Base-by-base conservation (phyloP, 2,888 invertebrate species). In the Brachypterus glaber region DNA sequence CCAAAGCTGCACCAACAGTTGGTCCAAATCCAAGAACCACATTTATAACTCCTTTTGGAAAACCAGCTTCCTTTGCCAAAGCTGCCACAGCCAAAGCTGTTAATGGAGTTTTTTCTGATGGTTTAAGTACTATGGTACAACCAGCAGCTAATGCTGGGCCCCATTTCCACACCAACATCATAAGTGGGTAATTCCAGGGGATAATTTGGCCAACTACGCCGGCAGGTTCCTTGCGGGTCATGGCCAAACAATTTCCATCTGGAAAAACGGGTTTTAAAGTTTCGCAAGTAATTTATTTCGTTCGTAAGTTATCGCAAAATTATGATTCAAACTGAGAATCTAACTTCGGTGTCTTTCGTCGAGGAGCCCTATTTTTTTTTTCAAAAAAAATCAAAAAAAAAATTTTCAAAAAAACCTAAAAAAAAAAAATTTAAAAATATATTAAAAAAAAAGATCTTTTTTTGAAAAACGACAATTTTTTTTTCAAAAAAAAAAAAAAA, bases 111-210 rank as follows among this genome's bases (percentile, higher is more conserved):
- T 88, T 87, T 58, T 91, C 89, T 0, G 90, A 80, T 2, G 87
- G 83, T 60, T 90, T 90, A 57, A 90, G 64, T 4, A 90, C 74
- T 24, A 85, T 68, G 1, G 82, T 82, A 60, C 87, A 87, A 33
- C 82, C 78, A 15, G 73, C 64, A 3, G 76, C 74, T 31, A 78
- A 52, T 1, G 77, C 77, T 2, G 77, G 76, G 1, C 69, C 76
- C 74, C 75, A 75, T 66, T 91, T 90, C 89, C 89, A 91, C 7
- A 80, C 71, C 50, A 82, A 66, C 88, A 91, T 88, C 48, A 83
- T 57, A 12, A 81, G 57, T 1, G 82, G 85, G 58, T 83, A 86
- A 62, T 86, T 86, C 86, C 86, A 87, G 12, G 86, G 85, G 34
- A 84, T 83, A 40, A 86, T 84, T 60, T 82, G 82, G 1, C 81